phyloP scores from a whole-genome alignment of 2,797 vertebrate genomes.

The Balearica regulorum region DNA sequence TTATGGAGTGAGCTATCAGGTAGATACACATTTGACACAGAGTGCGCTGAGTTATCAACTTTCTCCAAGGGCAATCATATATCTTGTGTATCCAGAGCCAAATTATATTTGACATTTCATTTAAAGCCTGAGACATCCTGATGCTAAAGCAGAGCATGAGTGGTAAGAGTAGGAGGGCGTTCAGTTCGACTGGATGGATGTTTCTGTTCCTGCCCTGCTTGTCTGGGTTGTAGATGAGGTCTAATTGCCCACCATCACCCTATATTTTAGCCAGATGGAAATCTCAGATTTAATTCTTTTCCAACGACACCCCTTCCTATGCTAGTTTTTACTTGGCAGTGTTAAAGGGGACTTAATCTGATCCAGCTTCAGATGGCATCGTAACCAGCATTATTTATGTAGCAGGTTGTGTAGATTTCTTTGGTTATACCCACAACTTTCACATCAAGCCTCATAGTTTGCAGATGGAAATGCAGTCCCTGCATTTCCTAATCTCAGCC shows the following conservation, averaged over 20 bases:
- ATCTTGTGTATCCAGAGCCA: constrained; percentile 67
- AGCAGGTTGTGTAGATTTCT: not conserved
- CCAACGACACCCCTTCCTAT: not conserved
- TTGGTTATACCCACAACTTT: not conserved
- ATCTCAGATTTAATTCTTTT: constrained; percentile 42
- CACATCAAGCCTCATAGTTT: not conserved
- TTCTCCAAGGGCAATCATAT: constrained; percentile 71
- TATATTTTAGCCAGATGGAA: constrained; percentile 46
- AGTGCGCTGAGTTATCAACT: constrained; percentile 68
- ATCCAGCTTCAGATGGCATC: constrained; percentile 3
- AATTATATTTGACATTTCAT: constrained; percentile 79
- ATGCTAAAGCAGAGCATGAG: constrained; percentile 51
- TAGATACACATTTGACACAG: constrained; percentile 60
- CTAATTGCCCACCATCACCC: constrained; percentile 10
- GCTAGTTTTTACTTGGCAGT: constrained; percentile 23
- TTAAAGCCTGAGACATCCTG: constrained; percentile 70
- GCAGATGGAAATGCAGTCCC: not conserved
- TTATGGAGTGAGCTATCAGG: constrained; percentile 62
- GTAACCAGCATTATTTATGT: constrained; percentile 27
- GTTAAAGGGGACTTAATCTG: not conserved
- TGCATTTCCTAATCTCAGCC: not conserved
- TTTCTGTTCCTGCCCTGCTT: constrained; percentile 43
- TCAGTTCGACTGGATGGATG: constrained; percentile 31
- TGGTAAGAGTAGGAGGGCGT: not conserved
- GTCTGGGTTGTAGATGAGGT: constrained; percentile 27